Base-by-base conservation (phyloP, 1,140 invertebrate genomes). In the Oedothorax gibbosus region DNA sequence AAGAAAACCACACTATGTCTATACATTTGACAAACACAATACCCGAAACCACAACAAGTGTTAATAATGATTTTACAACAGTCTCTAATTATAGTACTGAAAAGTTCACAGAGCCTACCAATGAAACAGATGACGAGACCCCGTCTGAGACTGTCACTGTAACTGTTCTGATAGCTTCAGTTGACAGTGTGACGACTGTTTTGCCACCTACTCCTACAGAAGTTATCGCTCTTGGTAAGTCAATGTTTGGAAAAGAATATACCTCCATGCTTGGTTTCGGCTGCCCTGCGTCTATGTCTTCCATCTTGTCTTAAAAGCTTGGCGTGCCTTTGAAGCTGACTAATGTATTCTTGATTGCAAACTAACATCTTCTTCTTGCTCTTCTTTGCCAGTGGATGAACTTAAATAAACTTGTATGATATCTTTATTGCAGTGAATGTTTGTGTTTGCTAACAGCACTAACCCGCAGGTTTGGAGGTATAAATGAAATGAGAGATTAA, bases 11-110 rank as follows among this genome's bases (percentile, higher is more conserved):
- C 20, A 53, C 68, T 75, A 57, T 15, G 53, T 8, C 60, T 60
- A 71, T 56, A 15, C 65, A n/a, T 71, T 69, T n/a, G 18, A 51
- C 66, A 49, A 56, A 57, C 35, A 35, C 75, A 51, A 83, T 73
- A 66, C 20, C 66, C 21, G 72, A 73, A 76, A 35, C 71, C 65
- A 66, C 53, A 20, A 81, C 66, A 18, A 72, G 56, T 73, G 49
- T 53, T 75, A 54, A 64, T 83, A 83, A 76, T 83, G 71, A 54
- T 65, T 65, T 83, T 15, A 66, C 69, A 49, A 66, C 73, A 83
- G 81, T 83, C 69, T 83, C 81, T 83, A 83, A 69, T 83, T 73
- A 83, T 83, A 83, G 81, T 83, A 73, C 60, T 75, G 60, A 73
- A 62, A n/a, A 50, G n/a, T n/a, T 18, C 35, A 18, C 73, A 56